phyloP scores from a whole-genome alignment of 2,888 invertebrate species.

The Apotomis turbidana region DNA sequence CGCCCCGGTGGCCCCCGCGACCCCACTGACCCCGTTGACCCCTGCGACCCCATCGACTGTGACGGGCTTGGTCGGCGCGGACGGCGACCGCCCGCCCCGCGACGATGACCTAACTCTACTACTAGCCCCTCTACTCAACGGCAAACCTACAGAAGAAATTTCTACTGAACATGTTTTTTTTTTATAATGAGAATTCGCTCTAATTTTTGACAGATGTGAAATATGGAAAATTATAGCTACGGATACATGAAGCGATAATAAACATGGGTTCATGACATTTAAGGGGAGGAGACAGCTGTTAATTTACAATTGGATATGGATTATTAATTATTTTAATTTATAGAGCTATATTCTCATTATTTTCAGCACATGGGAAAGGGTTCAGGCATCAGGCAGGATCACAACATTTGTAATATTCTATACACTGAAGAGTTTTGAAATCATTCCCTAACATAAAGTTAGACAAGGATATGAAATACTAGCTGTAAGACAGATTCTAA shows the following conservation, averaged over 20 bases:
- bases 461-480: constrained; percentile 7
- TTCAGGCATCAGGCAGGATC: constrained; percentile 75
- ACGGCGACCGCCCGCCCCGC: constrained; percentile 76
- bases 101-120: constrained; percentile 83
- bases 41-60: constrained; percentile 46
- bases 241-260: neutral
- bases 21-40: constrained; percentile 50
- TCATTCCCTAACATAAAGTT: constrained; percentile 29
- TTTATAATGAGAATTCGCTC: constrained; percentile 66
- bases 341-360: constrained; percentile 59
- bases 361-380: constrained; percentile 49
- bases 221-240: neutral
- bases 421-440: constrained; percentile 35
- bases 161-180: constrained; percentile 58
- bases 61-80: constrained; percentile 70
- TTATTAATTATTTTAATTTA: constrained; percentile 5
- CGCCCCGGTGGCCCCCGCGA: constrained; percentile 59
- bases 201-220: constrained; percentile 20
- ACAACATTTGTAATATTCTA: constrained; percentile 55
- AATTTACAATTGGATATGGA: too few species aligned
- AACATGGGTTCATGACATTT: neutral
- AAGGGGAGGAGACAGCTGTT: neutral
- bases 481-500: constrained; percentile 1
- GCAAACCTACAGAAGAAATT: constrained; percentile 84
- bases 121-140: constrained; percentile 86